phyloP scores from a whole-genome alignment of 2,888 invertebrate species.

The Lathronympha strigana region DNA sequence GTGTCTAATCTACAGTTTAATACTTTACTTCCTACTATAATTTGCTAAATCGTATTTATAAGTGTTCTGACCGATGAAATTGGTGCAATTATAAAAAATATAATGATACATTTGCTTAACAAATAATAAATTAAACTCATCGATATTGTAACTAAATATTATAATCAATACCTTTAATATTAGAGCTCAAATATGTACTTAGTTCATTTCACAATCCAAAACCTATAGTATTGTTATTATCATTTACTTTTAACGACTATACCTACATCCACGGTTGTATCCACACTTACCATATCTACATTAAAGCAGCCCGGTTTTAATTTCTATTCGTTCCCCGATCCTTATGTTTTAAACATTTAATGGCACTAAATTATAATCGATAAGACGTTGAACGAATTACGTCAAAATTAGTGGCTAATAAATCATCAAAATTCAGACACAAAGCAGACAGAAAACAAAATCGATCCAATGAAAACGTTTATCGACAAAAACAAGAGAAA shows the following conservation, averaged over 20 bases:
- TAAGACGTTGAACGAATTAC: slow-evolving; percentile 49
- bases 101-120: neutral
- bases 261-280: neutral
- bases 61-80: neutral
- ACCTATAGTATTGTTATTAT: neutral
- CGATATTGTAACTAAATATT: neutral
- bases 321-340: slow-evolving; percentile 27
- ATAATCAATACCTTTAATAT: neutral
- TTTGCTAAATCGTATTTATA: too few species aligned
- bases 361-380: slow-evolving; percentile 45
- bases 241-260: neutral
- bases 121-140: neutral
- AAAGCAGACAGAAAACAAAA: slow-evolving; percentile 64
- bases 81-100: neutral
- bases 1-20: too few species aligned
- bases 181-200: neutral
- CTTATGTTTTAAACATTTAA: slow-evolving; percentile 40
- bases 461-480: slow-evolving; percentile 71
- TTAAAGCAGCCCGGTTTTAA: slow-evolving; percentile 31
- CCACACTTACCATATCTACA: slow-evolving; percentile 18
- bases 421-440: slow-evolving; percentile 64
- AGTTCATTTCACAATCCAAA: neutral
- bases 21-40: too few species aligned
- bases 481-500: slow-evolving; percentile 73
- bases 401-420: slow-evolving; percentile 63